Conservation (phyloP, 1,140 invertebrate genomes). For the Chrysomallon squamiferum region DNA sequence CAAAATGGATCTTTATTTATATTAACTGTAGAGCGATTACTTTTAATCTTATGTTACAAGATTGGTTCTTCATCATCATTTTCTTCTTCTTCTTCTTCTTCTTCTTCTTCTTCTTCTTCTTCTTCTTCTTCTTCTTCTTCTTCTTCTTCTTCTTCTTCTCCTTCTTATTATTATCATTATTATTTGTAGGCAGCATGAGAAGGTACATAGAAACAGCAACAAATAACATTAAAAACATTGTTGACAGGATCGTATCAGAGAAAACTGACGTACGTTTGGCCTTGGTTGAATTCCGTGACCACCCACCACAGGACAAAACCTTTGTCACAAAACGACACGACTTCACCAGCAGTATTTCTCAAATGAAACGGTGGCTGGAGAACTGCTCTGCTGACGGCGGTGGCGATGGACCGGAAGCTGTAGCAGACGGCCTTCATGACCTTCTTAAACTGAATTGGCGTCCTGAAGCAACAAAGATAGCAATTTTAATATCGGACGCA, state of each 20-base stretch:
- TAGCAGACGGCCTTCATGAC: conserved; percentile 52
- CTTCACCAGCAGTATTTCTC: conserved; percentile 44
- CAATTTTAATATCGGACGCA: conserved; percentile 52
- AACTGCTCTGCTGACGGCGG: conserved; percentile 40
- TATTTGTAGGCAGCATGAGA: conserved; percentile 42
- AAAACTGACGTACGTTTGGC: conserved; percentile 48
- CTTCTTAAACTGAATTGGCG: conserved; percentile 50
- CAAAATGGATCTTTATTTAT: no score
- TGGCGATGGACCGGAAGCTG: conserved; percentile 53
- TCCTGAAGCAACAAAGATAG: conserved; percentile 49
- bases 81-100: no score
- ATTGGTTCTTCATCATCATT: no score
- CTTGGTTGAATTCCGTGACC: conserved; percentile 54
- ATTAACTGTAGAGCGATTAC: no score
- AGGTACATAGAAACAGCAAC: conserved; percentile 46
- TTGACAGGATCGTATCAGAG: conserved; percentile 48
- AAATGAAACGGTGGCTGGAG: conserved; percentile 50
- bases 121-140: no score
- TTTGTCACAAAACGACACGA: conserved; percentile 49
- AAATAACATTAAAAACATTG: conserved; percentile 50
- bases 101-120: no score
- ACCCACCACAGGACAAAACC: conserved; percentile 44
- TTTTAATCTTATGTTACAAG: no score
- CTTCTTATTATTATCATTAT: no score
- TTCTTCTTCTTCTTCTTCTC: no score